phyloP scores from a whole-genome alignment of 1,140 invertebrate species.

The Apocrypta bakeri region DNA sequence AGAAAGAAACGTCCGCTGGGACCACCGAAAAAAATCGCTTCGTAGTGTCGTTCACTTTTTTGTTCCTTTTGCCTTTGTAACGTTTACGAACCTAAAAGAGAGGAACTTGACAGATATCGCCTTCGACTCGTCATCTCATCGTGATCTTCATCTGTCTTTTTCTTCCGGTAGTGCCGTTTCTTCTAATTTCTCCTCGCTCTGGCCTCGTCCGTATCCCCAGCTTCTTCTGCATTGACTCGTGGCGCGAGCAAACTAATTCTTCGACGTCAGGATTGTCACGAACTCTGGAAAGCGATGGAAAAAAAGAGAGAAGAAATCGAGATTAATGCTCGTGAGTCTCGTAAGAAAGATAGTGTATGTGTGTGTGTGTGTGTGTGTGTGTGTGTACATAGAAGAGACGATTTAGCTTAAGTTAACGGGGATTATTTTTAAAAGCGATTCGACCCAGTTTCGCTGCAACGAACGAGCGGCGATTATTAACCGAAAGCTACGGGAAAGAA shows the following conservation, averaged over 20 bases:
- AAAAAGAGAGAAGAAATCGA: background rate
- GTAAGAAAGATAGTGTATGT: no score
- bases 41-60: background rate
- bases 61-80: no score
- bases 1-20: no score
- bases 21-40: no score
- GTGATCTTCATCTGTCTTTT: background rate
- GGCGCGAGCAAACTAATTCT: conserved; percentile 70
- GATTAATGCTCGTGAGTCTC: conserved; percentile 15
- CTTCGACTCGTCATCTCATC: conserved; percentile 50
- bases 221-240: no score
- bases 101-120: conserved; percentile 57
- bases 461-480: conserved; percentile 23
- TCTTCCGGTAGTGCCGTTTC: conserved; percentile 20
- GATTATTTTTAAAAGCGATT: conserved; percentile 36
- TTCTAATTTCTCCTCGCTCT: background rate
- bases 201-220: no score
- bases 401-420: background rate
- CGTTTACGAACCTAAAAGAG: conserved; percentile 54
- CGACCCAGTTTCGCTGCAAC: conserved; percentile 23
- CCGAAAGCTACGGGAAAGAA: background rate
- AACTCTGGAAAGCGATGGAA: conserved; percentile 74
- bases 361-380: background rate
- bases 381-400: background rate
- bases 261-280: conserved; percentile 78